Conservation (phyloP, 2,797 vertebrate species). For the Mus minutoides region DNA sequence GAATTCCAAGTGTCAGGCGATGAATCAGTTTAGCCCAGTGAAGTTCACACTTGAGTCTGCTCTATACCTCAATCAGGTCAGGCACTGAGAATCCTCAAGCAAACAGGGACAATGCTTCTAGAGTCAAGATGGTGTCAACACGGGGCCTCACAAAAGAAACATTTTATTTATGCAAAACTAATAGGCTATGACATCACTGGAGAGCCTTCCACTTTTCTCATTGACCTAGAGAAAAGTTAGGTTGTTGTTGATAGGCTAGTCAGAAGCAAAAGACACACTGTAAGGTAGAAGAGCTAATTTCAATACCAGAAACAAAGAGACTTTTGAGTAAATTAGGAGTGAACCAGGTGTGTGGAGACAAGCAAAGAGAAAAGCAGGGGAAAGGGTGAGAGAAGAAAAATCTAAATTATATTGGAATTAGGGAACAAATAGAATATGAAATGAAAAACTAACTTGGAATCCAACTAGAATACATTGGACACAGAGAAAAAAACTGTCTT, state of each 20-base stretch:
- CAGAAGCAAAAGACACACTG: slow-evolving; percentile 65
- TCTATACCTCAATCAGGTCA: neutral
- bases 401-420: slow-evolving; percentile 19
- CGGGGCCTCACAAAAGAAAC: neutral
- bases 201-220: slow-evolving; percentile 68
- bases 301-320: slow-evolving; percentile 71
- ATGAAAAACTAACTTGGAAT: slow-evolving; percentile 25
- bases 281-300: slow-evolving; percentile 61
- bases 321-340: slow-evolving; percentile 62
- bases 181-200: neutral
- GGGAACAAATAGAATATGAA: slow-evolving; percentile 15
- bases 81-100: neutral
- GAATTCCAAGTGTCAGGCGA: neutral
- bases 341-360: neutral
- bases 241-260: slow-evolving; percentile 62
- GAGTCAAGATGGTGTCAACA: neutral
- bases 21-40: neutral
- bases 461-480: slow-evolving; percentile 12
- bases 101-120: neutral
- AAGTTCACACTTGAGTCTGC: neutral
- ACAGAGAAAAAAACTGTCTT: slow-evolving; percentile 28
- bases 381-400: neutral
- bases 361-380: neutral
- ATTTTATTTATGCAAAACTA: slow-evolving; percentile 70
- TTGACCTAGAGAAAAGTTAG: slow-evolving; percentile 72